These are phyloP conservation scores for Elmis aenea DNA, from an alignment of 2,888 invertebrate genomes.

Conservation along the genomic window DNA sequence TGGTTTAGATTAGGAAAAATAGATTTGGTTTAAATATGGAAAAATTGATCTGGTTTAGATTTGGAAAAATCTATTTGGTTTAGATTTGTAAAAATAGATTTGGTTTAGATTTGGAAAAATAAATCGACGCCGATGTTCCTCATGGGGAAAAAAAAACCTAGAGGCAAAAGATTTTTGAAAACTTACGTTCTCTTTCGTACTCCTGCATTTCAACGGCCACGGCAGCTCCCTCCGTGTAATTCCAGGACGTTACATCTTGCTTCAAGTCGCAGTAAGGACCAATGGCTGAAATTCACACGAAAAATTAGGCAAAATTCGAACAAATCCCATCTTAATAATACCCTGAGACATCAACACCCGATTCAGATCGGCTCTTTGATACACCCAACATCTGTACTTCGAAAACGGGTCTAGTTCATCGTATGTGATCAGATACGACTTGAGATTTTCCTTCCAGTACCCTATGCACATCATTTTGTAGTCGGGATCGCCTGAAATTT, in stretches of 20 bases:
- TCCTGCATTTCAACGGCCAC: constrained; percentile 88
- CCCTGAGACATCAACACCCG: constrained; percentile 72
- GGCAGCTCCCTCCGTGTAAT: constrained; percentile 87
- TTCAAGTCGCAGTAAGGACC: constrained; percentile 87
- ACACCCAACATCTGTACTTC: constrained; percentile 96
- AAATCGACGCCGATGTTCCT: too few relatives aligned
- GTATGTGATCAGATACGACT: constrained; percentile 92
- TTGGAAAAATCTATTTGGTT: too few relatives aligned
- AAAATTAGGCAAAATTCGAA: too few relatives aligned
- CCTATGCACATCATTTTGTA: constrained; percentile 96
- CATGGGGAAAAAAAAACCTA: too few relatives aligned
- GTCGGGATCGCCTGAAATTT: constrained; percentile 74
- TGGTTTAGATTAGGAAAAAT: too few relatives aligned
- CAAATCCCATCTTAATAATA: too few relatives aligned
- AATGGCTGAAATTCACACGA: constrained; percentile 80
- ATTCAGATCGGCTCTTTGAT: constrained; percentile 91
- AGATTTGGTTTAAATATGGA: too few relatives aligned
- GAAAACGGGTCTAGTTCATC: constrained; percentile 95
- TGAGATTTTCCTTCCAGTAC: constrained; percentile 96
- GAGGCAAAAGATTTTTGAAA: not conserved
- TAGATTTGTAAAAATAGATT: too few relatives aligned
- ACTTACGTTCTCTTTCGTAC: constrained; percentile 83
- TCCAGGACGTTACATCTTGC: constrained; percentile 86
- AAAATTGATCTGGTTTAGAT: too few relatives aligned
- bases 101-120: too few relatives aligned